These are phyloP conservation scores for Aproaerema taeniolella DNA, from an alignment of 2,888 invertebrate genomes.

Conservation along the genomic window DNA sequence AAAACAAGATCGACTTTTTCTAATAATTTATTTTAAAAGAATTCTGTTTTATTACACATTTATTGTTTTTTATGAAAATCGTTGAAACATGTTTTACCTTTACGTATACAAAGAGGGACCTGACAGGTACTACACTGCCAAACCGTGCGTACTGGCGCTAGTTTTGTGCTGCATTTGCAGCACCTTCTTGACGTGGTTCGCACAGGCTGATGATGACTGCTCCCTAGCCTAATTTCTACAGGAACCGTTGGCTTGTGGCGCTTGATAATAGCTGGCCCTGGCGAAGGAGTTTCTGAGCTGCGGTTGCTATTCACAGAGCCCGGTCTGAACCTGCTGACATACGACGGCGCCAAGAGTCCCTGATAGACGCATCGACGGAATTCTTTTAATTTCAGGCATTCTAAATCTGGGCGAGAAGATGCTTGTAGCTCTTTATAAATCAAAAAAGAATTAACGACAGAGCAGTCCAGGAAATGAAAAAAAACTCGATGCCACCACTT, in stretches of 20 bases:
- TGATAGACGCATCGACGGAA: slow-evolving; percentile 16
- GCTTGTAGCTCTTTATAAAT: slow-evolving; percentile 16
- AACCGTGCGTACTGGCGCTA: slow-evolving; percentile 18
- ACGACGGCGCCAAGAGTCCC: slow-evolving; percentile 12
- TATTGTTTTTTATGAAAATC: slow-evolving; percentile 15
- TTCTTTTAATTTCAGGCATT: slow-evolving; percentile 11
- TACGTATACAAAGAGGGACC: slow-evolving; percentile 17
- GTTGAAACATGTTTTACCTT: slow-evolving; percentile 16
- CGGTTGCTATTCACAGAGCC: slow-evolving; percentile 11
- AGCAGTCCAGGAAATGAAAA: slow-evolving; percentile 18
- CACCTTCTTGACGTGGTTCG: slow-evolving; percentile 20
- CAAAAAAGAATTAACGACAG: slow-evolving; percentile 11
- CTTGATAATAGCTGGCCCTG: slow-evolving; percentile 16
- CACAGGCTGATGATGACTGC: slow-evolving; percentile 16
- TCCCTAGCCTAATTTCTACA: slow-evolving; percentile 15
- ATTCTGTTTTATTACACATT: slow-evolving; percentile 9
- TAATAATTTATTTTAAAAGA: slow-evolving; percentile 2
- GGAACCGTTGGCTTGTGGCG: slow-evolving; percentile 19
- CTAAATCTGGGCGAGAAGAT: slow-evolving; percentile 4
- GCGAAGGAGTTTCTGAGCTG: slow-evolving; percentile 6
- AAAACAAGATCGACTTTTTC: slow-evolving; percentile 2
- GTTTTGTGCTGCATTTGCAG: slow-evolving; percentile 21
- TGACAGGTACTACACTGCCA: slow-evolving; percentile 19
- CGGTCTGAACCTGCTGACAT: slow-evolving; percentile 5
- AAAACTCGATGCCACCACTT: slow-evolving; percentile 22